Base-by-base conservation (phyloP, 2,888 invertebrate genomes). In the Nomada goodeniana region DNA sequence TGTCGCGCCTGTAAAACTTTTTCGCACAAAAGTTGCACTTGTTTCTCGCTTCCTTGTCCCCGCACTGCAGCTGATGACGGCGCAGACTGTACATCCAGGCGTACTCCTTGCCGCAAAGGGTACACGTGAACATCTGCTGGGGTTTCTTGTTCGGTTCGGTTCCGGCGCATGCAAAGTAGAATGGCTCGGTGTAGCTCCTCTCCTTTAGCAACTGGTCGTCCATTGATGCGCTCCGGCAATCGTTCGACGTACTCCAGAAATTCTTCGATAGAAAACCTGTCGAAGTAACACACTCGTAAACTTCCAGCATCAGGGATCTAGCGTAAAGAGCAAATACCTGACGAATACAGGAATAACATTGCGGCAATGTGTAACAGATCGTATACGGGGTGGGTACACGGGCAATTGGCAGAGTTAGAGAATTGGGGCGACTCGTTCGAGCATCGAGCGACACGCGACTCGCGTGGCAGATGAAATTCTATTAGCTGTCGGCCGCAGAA, bases 11-110 rank as follows among this genome's bases (percentile, higher is more conserved):
- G 60, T 86, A 90, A 79, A 91, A 91, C 67, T 86, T 89, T 61
- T 83, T 89, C 26, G 76, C 69, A 94, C 97, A 97, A 94, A 96
- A 97, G 29, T 96, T 96, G 93, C 97, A 97, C 92, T 96, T 96
- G 94, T 97, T 97, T 94, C 97, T 97, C 26, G 97, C 97, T 94
- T 97, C 97, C 93, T 97, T 97, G 57, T 89, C 84, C 20, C 93
- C 94, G 80, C 93, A 94, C 63, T 94, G 91, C 67, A 89, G 86
- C 72, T 92, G 89, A 81, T 94, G 94, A 20, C 93, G 89, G 63
- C 87, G 88, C 29, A 94, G 84, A 57, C 90, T 90, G 59, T 84
- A 89, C 93, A 96, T 96, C 93, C 96, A 96, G 78, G 96, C 95
- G 92, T 97, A 97, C 88, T 95, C 95, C 90, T 96, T 95, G 91